Conservation (phyloP, 2,113 vertebrate species). For the western clawed frog (Xenopus tropicalis) region DNA sequence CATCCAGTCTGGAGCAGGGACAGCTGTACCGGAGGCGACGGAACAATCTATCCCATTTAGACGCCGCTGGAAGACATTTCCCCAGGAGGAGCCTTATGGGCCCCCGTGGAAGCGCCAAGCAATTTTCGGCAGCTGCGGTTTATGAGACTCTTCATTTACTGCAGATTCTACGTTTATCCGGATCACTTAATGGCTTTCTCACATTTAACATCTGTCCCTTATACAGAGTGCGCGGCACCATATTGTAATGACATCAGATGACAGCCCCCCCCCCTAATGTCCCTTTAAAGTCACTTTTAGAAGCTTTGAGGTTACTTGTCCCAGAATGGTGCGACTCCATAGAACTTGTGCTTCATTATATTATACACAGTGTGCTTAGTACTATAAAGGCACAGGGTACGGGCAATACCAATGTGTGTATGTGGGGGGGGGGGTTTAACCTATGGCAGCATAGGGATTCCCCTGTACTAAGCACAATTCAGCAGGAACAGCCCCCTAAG, state of each 20-base stretch:
- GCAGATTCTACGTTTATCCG: constrained; percentile 37
- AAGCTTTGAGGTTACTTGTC: not conserved
- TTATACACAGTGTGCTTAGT: not conserved
- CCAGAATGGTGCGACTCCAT: not conserved
- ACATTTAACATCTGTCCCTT: constrained; percentile 40
- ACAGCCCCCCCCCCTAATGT: not conserved
- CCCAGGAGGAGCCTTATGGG: constrained; percentile 30
- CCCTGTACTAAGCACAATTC: too few relatives aligned
- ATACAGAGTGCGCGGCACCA: constrained; percentile 15
- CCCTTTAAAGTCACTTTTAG: constrained; percentile 30
- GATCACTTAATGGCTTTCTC: constrained; percentile 38
- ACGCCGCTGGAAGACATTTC: constrained; percentile 6
- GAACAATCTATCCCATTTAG: constrained; percentile 28
- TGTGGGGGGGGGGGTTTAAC: too few relatives aligned
- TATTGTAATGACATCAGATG: constrained; percentile 32
- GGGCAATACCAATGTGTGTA: too few relatives aligned
- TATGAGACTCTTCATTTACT: constrained; percentile 41
- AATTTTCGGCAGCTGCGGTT: constrained; percentile 37
- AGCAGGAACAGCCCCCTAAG: too few relatives aligned
- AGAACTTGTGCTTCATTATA: not conserved
- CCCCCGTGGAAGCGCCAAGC: constrained; percentile 28
- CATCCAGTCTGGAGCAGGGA: not conserved
- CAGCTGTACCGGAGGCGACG: constrained; percentile 18
- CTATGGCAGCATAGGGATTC: too few relatives aligned
- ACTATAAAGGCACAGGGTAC: too few relatives aligned